Evolutionary conservation across 1,140 invertebrate species (phyloP).

Genomic region (Cotesia typhae): DNA sequence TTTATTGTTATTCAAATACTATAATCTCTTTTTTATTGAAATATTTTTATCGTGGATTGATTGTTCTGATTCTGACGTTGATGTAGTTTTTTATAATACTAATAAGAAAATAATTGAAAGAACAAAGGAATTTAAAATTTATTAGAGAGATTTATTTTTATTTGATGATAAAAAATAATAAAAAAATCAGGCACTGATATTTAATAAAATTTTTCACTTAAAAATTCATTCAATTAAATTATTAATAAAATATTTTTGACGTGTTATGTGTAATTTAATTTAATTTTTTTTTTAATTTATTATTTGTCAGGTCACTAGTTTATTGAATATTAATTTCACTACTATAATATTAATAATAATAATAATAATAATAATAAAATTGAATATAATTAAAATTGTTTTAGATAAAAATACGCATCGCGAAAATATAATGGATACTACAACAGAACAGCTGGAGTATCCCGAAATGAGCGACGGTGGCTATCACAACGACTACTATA

Average conservation of each 20-base stretch:
- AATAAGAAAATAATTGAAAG: background rate
- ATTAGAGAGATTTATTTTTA: background rate
- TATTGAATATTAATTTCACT: background rate
- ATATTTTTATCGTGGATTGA: constrained; percentile 10
- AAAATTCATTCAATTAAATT: too few species aligned
- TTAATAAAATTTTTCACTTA: background rate
- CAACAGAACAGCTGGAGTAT: constrained; percentile 41
- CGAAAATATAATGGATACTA: constrained; percentile 25
- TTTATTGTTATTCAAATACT: constrained; percentile 11
- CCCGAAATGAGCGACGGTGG: constrained; percentile 41
- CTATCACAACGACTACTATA: too few species aligned
- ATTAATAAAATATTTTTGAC: too few species aligned
- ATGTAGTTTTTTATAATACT: background rate
- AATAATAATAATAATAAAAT: too few species aligned
- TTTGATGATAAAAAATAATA: background rate
- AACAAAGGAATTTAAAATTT: background rate
- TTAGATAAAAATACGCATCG: constrained; percentile 12
- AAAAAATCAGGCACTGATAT: constrained; percentile 15
- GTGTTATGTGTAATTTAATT: too few species aligned
- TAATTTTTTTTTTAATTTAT: background rate
- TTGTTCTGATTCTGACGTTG: constrained; percentile 6
- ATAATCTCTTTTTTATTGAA: background rate
- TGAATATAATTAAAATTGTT: too few species aligned
- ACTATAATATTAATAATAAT: too few species aligned
- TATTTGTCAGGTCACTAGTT: background rate